Conservation (phyloP, 2,888 invertebrate species). For the Therioaphis trifolii region DNA sequence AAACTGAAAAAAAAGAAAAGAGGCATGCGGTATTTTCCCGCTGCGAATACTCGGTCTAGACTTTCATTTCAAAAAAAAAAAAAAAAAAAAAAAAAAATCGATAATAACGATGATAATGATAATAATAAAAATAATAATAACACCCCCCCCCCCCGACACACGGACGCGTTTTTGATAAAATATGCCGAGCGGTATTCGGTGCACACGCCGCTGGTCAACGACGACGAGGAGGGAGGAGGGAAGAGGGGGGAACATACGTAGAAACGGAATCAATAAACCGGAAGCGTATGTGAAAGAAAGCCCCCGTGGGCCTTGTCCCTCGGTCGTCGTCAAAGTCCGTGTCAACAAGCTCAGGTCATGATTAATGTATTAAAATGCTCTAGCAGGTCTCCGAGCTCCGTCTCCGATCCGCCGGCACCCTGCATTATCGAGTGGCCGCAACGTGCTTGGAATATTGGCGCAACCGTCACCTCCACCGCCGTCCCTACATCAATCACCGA, state of each 20-base stretch:
- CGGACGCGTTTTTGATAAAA: constrained; percentile 31
- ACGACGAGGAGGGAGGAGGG: neutral
- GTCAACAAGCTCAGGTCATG: constrained; percentile 62
- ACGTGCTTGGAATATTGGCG: constrained; percentile 61
- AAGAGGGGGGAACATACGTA: no score
- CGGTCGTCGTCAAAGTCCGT: constrained; percentile 53
- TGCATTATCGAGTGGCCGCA: constrained; percentile 57
- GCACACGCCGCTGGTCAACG: constrained; percentile 17
- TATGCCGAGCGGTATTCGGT: constrained; percentile 27
- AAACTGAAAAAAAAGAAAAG: no score
- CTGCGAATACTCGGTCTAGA: neutral
- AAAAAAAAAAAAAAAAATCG: neutral
- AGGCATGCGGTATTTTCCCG: neutral
- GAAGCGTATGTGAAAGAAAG: constrained; percentile 18
- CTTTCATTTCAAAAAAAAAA: neutral
- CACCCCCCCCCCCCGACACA: no score
- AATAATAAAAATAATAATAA: no score
- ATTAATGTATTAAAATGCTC: constrained; percentile 60
- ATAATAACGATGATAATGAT: no score
- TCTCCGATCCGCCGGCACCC: constrained; percentile 9
- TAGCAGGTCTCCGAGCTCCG: neutral
- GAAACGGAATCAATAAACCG: constrained; percentile 56
- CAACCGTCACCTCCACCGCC: constrained; percentile 6
- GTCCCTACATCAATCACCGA: constrained; percentile 47
- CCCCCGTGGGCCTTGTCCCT: constrained; percentile 18